phyloP scores from a whole-genome alignment of 2,113 vertebrate genomes.

The Pongo pygmaeus region DNA sequence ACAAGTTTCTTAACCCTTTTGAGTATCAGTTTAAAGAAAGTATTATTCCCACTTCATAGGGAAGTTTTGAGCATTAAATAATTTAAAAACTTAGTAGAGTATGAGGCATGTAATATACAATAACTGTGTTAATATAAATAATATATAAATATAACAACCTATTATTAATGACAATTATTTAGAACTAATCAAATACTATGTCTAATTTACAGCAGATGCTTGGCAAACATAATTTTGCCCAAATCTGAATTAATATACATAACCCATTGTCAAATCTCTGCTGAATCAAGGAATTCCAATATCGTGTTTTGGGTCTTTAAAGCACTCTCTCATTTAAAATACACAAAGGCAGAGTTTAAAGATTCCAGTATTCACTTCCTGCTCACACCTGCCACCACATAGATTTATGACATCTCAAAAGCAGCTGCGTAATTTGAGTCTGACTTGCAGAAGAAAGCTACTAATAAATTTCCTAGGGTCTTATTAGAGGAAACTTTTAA shows the following conservation, averaged over 20 bases:
- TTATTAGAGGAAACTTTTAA: constrained; percentile 64
- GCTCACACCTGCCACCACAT: constrained; percentile 14
- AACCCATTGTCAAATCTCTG: not conserved
- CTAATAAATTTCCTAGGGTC: constrained; percentile 58
- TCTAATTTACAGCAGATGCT: not conserved
- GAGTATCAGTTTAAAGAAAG: not conserved
- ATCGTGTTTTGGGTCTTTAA: not conserved
- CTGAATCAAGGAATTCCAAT: constrained; percentile 14
- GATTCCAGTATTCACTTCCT: constrained; percentile 43
- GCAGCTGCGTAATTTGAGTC: not conserved
- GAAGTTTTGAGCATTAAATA: not conserved
- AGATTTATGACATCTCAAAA: constrained; percentile 41
- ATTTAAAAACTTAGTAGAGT: not conserved
- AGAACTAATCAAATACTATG: not conserved
- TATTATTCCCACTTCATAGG: not conserved
- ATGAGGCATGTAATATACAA: not conserved
- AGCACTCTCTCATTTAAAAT: not conserved
- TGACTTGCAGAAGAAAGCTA: constrained; percentile 59
- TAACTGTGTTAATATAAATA: not conserved
- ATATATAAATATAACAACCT: not conserved
- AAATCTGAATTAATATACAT: not conserved
- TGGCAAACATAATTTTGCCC: not conserved
- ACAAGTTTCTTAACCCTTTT: not conserved
- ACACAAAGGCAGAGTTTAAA: not conserved
- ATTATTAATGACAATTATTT: not conserved